Conservation (phyloP, 2,888 invertebrate genomes). For the Xestoiulus laeticollis region DNA sequence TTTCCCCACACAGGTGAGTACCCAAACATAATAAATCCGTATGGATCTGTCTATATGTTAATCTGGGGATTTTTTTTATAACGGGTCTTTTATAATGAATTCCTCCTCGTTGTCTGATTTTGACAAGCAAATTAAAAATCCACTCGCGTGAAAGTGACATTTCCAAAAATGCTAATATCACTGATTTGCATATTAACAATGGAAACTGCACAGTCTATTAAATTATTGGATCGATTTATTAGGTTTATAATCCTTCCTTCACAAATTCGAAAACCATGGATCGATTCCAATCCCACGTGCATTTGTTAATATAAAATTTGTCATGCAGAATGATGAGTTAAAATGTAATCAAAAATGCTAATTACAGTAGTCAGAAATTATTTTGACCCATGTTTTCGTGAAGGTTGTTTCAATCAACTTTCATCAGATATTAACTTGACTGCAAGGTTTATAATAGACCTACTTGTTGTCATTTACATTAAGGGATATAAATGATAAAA, state of each 20-base stretch:
- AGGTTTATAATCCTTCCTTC: background rate
- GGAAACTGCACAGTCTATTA: background rate
- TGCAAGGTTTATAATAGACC: no score
- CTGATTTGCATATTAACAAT: background rate
- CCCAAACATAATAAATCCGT: background rate
- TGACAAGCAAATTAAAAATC: background rate
- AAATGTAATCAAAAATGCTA: no score
- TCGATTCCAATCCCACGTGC: background rate
- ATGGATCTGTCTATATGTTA: background rate
- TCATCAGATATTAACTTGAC: no score
- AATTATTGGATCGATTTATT: background rate
- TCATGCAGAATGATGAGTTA: no score
- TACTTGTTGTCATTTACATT: no score
- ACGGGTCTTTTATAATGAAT: background rate
- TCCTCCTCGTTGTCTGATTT: conserved; percentile 6
- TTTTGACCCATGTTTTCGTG: no score
- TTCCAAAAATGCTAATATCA: background rate
- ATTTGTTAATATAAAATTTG: background rate
- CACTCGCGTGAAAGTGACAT: background rate
- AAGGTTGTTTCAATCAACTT: no score
- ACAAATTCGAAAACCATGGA: background rate
- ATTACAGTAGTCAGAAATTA: no score
- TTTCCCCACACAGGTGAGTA: conserved; percentile 31
- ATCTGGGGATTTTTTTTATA: background rate
- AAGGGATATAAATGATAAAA: no score